These are phyloP conservation scores for Achroia grisella DNA, from an alignment of 1,140 invertebrate genomes.

Conservation along the genomic window DNA sequence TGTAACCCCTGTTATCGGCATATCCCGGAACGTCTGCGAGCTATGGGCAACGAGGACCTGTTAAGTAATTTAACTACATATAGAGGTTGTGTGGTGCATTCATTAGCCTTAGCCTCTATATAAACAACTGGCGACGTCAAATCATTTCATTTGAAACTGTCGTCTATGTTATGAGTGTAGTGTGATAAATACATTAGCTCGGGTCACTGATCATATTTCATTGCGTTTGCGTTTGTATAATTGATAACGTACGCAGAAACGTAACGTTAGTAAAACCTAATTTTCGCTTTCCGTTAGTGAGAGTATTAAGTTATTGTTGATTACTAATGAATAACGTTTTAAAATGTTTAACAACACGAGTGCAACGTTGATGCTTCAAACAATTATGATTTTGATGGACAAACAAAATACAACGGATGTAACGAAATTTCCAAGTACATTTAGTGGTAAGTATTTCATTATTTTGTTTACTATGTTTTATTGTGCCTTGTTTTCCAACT, in stretches of 20 bases:
- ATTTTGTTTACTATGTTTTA: conserved; percentile 2
- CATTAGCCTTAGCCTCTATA: conserved; percentile 29
- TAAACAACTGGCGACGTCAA: conserved; percentile 34
- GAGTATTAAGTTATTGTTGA: conserved; percentile 2
- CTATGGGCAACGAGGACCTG: conserved; percentile 41
- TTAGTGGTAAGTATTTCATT: conserved; percentile 41
- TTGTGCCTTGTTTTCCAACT: no score
- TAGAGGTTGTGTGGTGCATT: conserved; percentile 22
- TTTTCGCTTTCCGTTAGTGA: conserved; percentile 12
- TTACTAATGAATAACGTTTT: background rate
- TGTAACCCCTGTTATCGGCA: conserved; percentile 62
- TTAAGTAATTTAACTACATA: conserved; percentile 29
- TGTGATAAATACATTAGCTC: conserved; percentile 12
- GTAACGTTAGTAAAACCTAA: conserved; percentile 3
- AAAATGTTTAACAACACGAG: conserved; percentile 59
- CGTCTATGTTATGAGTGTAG: conserved; percentile 24
- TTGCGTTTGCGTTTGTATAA: conserved; percentile 8
- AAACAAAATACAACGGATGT: conserved; percentile 57
- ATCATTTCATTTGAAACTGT: conserved; percentile 35
- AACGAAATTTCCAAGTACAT: conserved; percentile 43
- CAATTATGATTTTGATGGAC: conserved; percentile 68
- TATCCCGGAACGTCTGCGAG: conserved; percentile 69
- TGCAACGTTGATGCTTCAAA: conserved; percentile 67
- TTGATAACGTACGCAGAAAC: conserved; percentile 27
- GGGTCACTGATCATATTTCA: conserved; percentile 32